A percentile compares a stretch with the other conserved stretches of the same genome.
Evolutionary conservation across 2,888 invertebrate genomes (phyloP).

Genomic region (Erebia epiphron): DNA sequence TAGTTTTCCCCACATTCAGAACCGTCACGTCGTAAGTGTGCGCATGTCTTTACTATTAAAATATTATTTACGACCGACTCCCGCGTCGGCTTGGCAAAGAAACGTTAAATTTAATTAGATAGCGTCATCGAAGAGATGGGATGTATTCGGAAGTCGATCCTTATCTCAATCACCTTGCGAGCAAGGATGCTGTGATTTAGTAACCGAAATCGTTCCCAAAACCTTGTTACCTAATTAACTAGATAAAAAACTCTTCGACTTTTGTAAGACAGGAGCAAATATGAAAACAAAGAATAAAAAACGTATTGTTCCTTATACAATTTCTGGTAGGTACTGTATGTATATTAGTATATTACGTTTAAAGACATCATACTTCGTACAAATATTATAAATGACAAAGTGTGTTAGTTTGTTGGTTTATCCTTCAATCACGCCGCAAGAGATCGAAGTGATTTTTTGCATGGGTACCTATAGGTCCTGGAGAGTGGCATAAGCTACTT

Average conservation of each 20-base stretch:
- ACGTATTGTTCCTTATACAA: too few species aligned
- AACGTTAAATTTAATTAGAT: slow-evolving; percentile 36
- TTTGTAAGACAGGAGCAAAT: not conserved
- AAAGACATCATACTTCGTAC: too few species aligned
- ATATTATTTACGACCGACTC: slow-evolving; percentile 23
- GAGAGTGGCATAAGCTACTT: too few species aligned
- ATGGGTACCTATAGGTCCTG: too few species aligned
- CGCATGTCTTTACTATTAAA: not conserved
- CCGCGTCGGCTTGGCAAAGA: slow-evolving; percentile 24
- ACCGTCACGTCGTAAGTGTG: slow-evolving; percentile 1
- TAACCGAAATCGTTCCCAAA: slow-evolving; percentile 27
- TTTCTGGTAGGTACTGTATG: too few species aligned
- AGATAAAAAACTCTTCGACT: slow-evolving; percentile 24
- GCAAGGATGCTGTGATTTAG: slow-evolving; percentile 43
- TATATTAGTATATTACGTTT: too few species aligned
- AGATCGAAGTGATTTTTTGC: too few species aligned
- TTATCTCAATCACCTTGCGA: slow-evolving; percentile 60
- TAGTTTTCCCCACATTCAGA: not conserved
- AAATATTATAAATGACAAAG: too few species aligned
- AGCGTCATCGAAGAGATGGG: slow-evolving; percentile 32
- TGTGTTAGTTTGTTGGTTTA: too few species aligned
- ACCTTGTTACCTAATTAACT: slow-evolving; percentile 34
- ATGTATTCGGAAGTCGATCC: slow-evolving; percentile 55
- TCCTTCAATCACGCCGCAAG: too few species aligned
- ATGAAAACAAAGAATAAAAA: not conserved